Percentiles rank a stretch among this genome's conserved stretches.
Conservation (phyloP, 2,113 vertebrate genomes). For the Amphiprion percula region DNA sequence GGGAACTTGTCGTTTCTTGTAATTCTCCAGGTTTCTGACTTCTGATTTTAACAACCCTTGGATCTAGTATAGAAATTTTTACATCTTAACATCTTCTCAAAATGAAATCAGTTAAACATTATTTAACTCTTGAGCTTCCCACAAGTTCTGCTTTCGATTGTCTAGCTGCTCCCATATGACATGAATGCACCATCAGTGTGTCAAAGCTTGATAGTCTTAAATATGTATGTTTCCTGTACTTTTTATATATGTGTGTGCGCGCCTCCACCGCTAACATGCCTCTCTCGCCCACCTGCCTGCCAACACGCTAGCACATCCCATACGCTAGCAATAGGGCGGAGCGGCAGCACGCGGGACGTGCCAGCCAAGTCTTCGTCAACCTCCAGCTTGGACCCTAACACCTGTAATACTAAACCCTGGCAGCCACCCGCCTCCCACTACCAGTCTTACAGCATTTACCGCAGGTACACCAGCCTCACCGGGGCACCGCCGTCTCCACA, state of each 20-base stretch:
- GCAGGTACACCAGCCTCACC: conserved; percentile 82
- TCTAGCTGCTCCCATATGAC: conserved; percentile 31
- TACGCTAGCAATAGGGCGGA: conserved; percentile 87
- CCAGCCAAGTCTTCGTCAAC: conserved; percentile 88
- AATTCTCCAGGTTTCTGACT: background rate
- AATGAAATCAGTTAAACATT: background rate
- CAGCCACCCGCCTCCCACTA: conserved; percentile 84
- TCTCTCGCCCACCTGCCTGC: conserved; percentile 79
- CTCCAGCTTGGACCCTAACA: conserved; percentile 89
- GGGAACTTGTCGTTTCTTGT: background rate
- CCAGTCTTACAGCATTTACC: conserved; percentile 88
- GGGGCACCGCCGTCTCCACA: conserved; percentile 34
- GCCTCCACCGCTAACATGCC: conserved; percentile 80
- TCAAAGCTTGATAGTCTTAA: conserved; percentile 48
- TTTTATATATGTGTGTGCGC: conserved; percentile 64
- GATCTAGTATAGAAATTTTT: background rate
- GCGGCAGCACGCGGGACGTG: conserved; percentile 88
- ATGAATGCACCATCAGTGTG: conserved; percentile 38
- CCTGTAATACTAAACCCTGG: conserved; percentile 88
- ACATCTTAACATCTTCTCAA: background rate
- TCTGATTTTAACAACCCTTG: background rate
- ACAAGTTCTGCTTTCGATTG: background rate
- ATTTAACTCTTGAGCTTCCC: background rate
- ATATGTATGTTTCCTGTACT: conserved; percentile 53
- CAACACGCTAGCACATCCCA: conserved; percentile 85